Percentiles rank a stretch among this genome's conserved stretches.
Conservation (phyloP, 2,113 vertebrate species). For the Dascyllus trimaculatus region DNA sequence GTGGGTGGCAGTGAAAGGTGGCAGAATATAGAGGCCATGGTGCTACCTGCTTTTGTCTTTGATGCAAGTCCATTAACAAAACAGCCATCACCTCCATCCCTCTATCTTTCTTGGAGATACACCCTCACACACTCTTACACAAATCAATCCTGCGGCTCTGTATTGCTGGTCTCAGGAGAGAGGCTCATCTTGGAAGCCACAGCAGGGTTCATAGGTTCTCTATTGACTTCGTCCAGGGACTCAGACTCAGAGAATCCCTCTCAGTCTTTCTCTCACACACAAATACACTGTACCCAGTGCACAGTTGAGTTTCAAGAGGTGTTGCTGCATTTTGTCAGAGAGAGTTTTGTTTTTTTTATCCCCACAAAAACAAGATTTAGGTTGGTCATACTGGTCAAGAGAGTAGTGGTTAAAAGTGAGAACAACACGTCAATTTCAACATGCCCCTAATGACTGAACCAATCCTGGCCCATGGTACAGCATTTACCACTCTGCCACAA, state of each 20-base stretch:
- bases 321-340: background rate
- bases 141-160: constrained; percentile 48
- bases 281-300: too few relatives aligned
- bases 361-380: too few relatives aligned
- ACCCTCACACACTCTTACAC: constrained; percentile 1
- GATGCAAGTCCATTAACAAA: constrained; percentile 3
- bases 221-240: constrained; percentile 54
- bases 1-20: background rate
- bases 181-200: constrained; percentile 47
- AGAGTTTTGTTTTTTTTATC: too few relatives aligned
- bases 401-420: too few relatives aligned
- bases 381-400: too few relatives aligned
- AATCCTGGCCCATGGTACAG: too few relatives aligned
- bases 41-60: constrained; percentile 11
- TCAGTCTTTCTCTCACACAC: background rate
- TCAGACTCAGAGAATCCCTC: background rate
- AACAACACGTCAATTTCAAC: too few relatives aligned
- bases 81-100: constrained; percentile 12
- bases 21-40: background rate
- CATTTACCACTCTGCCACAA: too few relatives aligned
- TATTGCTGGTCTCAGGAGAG: constrained; percentile 45
- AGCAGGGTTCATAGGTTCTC: constrained; percentile 60
- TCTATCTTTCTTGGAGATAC: background rate
- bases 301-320: background rate
- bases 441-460: too few relatives aligned